Evolutionary conservation across 2,888 invertebrate species (phyloP).

Genomic region (Nesidiocoris tenuis): DNA sequence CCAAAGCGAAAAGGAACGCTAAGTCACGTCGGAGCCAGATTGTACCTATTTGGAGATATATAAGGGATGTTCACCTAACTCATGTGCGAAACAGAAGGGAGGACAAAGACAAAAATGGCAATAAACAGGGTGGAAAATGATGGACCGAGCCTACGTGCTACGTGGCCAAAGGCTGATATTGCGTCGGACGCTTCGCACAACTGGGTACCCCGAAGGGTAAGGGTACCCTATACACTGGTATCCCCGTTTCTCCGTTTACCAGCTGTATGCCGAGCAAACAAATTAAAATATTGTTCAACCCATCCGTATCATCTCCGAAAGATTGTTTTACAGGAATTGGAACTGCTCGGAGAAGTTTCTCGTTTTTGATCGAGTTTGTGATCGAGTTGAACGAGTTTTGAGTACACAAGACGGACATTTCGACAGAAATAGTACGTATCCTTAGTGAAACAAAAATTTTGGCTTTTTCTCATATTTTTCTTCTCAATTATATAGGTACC

Average conservation of each 20-base stretch:
- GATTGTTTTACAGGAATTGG: no score
- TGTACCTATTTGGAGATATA: slow-evolving; percentile 44
- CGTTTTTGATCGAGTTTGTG: no score
- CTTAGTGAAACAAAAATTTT: no score
- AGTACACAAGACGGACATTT: no score
- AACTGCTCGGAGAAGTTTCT: no score
- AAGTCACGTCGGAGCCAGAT: slow-evolving; percentile 39
- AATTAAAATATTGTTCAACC: not conserved
- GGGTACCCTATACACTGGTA: no score
- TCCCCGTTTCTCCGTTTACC: not conserved
- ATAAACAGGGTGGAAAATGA: slow-evolving; percentile 40
- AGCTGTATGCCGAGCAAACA: not conserved
- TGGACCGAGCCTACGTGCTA: slow-evolving; percentile 41
- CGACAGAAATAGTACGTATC: no score
- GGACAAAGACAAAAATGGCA: slow-evolving; percentile 43
- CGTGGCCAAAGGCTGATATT: slow-evolving; percentile 37
- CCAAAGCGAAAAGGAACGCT: slow-evolving; percentile 7
- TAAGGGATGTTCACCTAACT: slow-evolving; percentile 43
- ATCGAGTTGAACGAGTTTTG: no score
- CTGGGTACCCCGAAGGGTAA: slow-evolving; percentile 5
- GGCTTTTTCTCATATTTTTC: no score
- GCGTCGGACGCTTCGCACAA: slow-evolving; percentile 22
- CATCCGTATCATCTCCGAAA: not conserved
- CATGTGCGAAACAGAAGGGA: slow-evolving; percentile 30
- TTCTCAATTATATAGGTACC: no score